These are phyloP conservation scores for Harpegnathos saltator DNA, from an alignment of 1,140 invertebrate species.

Conservation along the genomic window DNA sequence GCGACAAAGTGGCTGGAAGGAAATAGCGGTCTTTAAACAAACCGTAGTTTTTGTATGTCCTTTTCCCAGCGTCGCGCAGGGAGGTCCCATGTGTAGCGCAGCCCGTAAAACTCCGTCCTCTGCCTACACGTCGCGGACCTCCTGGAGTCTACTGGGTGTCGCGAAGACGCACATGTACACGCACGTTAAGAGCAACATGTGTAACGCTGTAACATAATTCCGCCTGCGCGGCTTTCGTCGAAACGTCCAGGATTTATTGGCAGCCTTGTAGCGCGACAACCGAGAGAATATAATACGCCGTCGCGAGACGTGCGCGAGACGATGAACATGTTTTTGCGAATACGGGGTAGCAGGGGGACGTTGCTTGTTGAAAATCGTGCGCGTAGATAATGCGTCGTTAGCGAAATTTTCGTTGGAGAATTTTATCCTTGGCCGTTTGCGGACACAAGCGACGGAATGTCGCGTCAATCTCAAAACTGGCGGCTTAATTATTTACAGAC, in stretches of 20 bases:
- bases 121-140: conserved; percentile 72
- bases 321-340: too few species aligned
- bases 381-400: too few species aligned
- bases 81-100: conserved; percentile 73
- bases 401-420: too few species aligned
- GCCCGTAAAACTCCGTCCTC: conserved; percentile 34
- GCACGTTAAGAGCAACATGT: conserved; percentile 24
- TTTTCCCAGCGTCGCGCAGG: conserved; percentile 44
- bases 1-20: conserved; percentile 9
- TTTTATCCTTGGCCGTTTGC: too few species aligned
- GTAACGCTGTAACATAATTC: conserved; percentile 46
- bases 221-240: neutral
- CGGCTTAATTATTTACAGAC: too few species aligned
- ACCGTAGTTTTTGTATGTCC: conserved; percentile 38
- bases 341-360: too few species aligned
- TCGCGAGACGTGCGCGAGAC: too few species aligned
- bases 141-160: conserved; percentile 73
- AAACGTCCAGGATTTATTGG: neutral
- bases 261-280: too few species aligned
- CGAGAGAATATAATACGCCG: too few species aligned
- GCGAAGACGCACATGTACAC: conserved; percentile 24
- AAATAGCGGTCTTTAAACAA: conserved; percentile 53
- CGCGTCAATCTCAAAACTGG: too few species aligned
- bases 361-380: too few species aligned
- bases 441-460: too few species aligned